Percentiles rank a stretch among this genome's conserved stretches.
Evolutionary conservation across 2,113 vertebrate species (phyloP).

Genomic region (Columba livia): DNA sequence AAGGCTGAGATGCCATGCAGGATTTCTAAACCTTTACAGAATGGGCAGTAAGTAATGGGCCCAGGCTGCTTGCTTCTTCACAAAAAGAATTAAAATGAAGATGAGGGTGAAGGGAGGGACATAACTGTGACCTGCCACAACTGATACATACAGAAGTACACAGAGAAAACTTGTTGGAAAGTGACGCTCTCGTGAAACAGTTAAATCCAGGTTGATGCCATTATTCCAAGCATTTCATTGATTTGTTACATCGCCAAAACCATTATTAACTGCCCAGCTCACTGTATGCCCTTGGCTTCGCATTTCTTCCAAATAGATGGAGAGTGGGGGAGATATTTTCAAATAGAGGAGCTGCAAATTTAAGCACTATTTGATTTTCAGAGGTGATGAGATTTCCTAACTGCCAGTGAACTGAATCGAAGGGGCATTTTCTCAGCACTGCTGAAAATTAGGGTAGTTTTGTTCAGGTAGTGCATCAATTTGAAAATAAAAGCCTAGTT

Average conservation of each 20-base stretch:
- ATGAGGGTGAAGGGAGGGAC: neutral
- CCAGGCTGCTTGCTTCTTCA: neutral
- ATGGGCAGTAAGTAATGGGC: neutral
- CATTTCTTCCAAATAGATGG: neutral
- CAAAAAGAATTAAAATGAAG: neutral
- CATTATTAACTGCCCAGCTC: slow-evolving; percentile 35
- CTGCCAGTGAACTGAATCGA: neutral
- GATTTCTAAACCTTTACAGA: neutral
- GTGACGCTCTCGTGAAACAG: neutral
- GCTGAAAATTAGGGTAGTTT: neutral
- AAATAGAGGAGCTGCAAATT: slow-evolving; percentile 5
- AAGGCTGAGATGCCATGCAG: rapidly evolving
- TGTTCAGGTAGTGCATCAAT: neutral
- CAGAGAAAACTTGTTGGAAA: neutral
- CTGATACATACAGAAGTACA: neutral
- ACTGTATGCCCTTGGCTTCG: neutral
- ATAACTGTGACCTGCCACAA: neutral
- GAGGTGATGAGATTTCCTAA: neutral
- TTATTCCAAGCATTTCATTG: neutral
- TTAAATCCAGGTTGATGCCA: neutral
- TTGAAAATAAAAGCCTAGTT: neutral
- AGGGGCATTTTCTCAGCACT: neutral
- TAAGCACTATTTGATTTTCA: slow-evolving; percentile 13
- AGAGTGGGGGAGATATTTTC: neutral
- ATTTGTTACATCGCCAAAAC: neutral